Base-by-base conservation (phyloP, 2,888 invertebrate species). In the Hypena proboscidalis region DNA sequence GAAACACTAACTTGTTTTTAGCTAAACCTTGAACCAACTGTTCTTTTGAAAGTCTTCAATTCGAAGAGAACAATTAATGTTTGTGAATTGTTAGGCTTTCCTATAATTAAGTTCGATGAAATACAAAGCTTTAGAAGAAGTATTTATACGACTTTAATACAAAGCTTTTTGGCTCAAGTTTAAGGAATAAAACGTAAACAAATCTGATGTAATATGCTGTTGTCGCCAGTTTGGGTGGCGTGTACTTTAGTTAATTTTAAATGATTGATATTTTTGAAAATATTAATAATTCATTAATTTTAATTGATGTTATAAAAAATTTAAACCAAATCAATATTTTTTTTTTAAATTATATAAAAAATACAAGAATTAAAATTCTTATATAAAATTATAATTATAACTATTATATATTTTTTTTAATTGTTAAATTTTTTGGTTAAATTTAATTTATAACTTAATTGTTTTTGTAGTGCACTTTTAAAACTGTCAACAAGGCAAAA, bases 81-180 rank as follows among this genome's bases (percentile, higher is more conserved):
- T 67, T 61, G 58, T 61, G 47, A 62, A 59, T 58, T 59, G 57
- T 63, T 72, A 59, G 47, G 82, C 70, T 57, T 80, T 80, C 77
- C 52, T 47, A 70, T 77, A 77, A 66, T 70, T n/a, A 42, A 48
- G 54, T 52, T 60, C 45, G 40, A 42, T 21, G 53, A 60, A 67
- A 67, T 57, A 55, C 26, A 50, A 51, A 54, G 37, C 49, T 66
- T 72, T 67, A 56, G 58, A 52, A 44, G 37, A 49, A 40, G 47
- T 51, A 51, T 57, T 60, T 73, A 62, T 57, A 40, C 33, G 27
- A 39, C 44, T 45, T 57, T 40, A 29, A 35, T 31, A 15, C 25
- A 20, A 26, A 32, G 33, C 40, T 51, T 37, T 42, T 22, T 10
- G 27, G 25, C 6, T 23, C 26, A 7, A 45, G 34, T 32, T 46